Conservation (phyloP, 2,888 invertebrate species). For the Agrochola macilenta region DNA sequence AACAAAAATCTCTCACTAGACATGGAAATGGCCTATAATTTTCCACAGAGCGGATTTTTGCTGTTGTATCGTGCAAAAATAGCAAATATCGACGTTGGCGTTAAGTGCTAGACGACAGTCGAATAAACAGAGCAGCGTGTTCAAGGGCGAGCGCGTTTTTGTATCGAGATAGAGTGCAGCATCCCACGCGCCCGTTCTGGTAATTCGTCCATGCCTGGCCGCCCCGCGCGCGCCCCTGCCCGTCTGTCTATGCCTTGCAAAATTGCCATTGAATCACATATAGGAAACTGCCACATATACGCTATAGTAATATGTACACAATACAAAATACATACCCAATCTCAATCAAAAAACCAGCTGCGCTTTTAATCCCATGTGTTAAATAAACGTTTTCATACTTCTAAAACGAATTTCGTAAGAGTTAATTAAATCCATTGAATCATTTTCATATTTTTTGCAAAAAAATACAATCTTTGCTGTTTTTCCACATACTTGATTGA, state of each 20-base stretch:
- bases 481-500: conserved; percentile 16
- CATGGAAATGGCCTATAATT: conserved; percentile 70
- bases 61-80: conserved; percentile 85
- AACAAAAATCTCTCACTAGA: conserved; percentile 57
- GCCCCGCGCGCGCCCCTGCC: conserved; percentile 49
- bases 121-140: conserved; percentile 84
- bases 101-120: conserved; percentile 90
- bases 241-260: conserved; percentile 19
- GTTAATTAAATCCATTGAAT: conserved; percentile 7
- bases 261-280: conserved; percentile 18
- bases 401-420: neutral
- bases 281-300: neutral
- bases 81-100: conserved; percentile 86
- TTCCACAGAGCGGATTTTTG: conserved; percentile 73
- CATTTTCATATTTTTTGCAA: conserved; percentile 11
- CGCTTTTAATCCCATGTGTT: neutral
- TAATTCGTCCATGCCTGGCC: conserved; percentile 64
- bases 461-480: neutral
- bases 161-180: conserved; percentile 75
- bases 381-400: neutral
- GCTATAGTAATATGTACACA: neutral
- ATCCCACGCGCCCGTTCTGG: conserved; percentile 71
- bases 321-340: neutral
- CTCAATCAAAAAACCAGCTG: neutral
- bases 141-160: conserved; percentile 85